Base-by-base conservation (phyloP, 2,888 invertebrate species). In the Gortyna flavago region DNA sequence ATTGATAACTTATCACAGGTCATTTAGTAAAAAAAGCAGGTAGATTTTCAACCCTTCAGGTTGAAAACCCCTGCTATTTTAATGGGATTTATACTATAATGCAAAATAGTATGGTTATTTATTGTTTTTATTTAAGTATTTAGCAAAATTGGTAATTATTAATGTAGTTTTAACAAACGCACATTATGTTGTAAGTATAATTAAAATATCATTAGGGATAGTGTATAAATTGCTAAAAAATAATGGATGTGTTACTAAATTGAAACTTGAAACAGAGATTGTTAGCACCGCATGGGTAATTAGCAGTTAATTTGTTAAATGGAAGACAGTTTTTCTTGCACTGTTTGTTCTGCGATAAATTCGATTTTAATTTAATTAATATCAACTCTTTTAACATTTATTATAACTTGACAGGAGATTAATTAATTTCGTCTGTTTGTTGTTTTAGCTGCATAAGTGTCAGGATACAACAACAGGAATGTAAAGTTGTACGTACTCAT, bases 201-300 rank as follows among this genome's bases (percentile, higher is more conserved):
- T 79, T 62, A 68, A 64, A 79, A 68, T 80, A 73, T 21, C 73
- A 64, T 68, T 80, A 74, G 38, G 11, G 16, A 68, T 79, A 57
- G 21, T 68, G 18, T 21, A 32, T 9, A 18, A 4, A 21, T 57
- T 13, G 16, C 1, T 18, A 32, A 68, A 73, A 32, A 54, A 41
- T 18, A 59, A 66, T 51, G 8, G 25, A 29, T 48, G 6, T 48
- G 57, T 73, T 21, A 21, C 54, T 25, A 54, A 38, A 48, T 75
- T 75, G 35, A 57, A 13, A 13, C 8, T 75, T 75, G 44, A 57
- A 44, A 13, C 8, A 1, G 38, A 32, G 25, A 69, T 35, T 7
- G 68, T n/a, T 38, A 38, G 25, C 11, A 59, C n/a, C 2, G 32
- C 25, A 29, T 2, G n/a, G 35, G 13, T 74, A 6, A 35, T 35